Conservation (phyloP, 2,797 vertebrate genomes). For the Hoplostethus mediterraneus region DNA sequence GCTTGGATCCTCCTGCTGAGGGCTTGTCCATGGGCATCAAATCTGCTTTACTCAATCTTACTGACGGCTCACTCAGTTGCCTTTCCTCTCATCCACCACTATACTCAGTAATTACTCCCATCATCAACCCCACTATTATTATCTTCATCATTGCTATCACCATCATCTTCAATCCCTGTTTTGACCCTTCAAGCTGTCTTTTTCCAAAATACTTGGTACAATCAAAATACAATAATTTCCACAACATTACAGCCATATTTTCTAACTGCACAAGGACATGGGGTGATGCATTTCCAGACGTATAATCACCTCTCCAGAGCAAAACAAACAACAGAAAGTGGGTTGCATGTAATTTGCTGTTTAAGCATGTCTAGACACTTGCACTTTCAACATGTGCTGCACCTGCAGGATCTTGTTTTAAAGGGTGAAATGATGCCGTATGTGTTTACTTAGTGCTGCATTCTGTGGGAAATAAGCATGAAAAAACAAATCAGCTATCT, state of each 20-base stretch:
- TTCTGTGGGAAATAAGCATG: conserved; percentile 28
- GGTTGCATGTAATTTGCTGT: conserved; percentile 52
- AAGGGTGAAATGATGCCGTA: conserved; percentile 28
- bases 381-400: conserved; percentile 35
- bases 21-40: conserved; percentile 60
- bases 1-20: conserved; percentile 46
- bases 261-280: not conserved
- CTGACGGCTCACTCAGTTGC: conserved; percentile 62
- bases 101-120: conserved; percentile 42
- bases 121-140: conserved; percentile 47
- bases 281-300: conserved; percentile 23
- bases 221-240: conserved; percentile 34
- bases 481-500: conserved; percentile 48
- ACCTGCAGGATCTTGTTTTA: conserved; percentile 43
- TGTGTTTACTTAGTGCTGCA: conserved; percentile 33
- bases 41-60: conserved; percentile 63
- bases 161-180: conserved; percentile 42
- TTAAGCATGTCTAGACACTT: conserved; percentile 28
- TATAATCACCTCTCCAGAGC: conserved; percentile 16
- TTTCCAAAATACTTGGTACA: conserved; percentile 14
- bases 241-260: conserved; percentile 7
- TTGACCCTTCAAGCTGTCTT: conserved; percentile 39
- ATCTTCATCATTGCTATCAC: conserved; percentile 25
- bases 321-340: conserved; percentile 41
- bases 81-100: conserved; percentile 43